Evolutionary conservation across 2,888 invertebrate species (phyloP), one percentile per base, ranked within the genome.

Genomic region (Scaptomyza parva): DNA sequence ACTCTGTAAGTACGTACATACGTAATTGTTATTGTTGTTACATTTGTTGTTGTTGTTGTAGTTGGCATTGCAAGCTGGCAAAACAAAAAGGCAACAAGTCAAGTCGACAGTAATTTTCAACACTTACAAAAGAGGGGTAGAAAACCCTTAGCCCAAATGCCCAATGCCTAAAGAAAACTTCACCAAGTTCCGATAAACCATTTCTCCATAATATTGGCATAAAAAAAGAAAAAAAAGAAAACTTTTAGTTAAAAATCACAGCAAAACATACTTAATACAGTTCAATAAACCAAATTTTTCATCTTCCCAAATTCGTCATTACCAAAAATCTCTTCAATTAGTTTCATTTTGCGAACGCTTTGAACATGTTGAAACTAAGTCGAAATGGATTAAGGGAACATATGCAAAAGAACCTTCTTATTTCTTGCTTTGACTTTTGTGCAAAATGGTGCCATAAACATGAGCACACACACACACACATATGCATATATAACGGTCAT

Each of bases 81-180:
- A 82, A 85, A 88, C 75, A 86, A 82, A 87, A 88, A 80, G 84
- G 84, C 80, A 86, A 88, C 88, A 84, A 84, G 86, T 88, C 84
- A 88, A 84, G 86, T 80, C 88, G 78, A 80, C 84, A 88, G 88
- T 84, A 86, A 84, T 84, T 84, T 84, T 88, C 84, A 84, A 84
- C 84, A 84, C 84, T 84, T 84, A 76, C 84, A 65, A 37, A 69
- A 69, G 70, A 74, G 81, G 81, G 65, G 81, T 76, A 70, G 69
- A 20, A n/a, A n/a, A 35, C 44, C 50, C 58, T 44, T 48, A 37
- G 61, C 39, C n/a, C n/a, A 45, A 41, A 26, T 26, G 35, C 51
- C 33, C 33, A 75, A 68, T 78, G 65, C 61, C 66, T 52, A 20
- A 51, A 26, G 37, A 60, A 64, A 45, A 45, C 35, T 50, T 45